Evolutionary conservation across 2,797 vertebrate species (phyloP).

Genomic region (Peromyscus eremicus): DNA sequence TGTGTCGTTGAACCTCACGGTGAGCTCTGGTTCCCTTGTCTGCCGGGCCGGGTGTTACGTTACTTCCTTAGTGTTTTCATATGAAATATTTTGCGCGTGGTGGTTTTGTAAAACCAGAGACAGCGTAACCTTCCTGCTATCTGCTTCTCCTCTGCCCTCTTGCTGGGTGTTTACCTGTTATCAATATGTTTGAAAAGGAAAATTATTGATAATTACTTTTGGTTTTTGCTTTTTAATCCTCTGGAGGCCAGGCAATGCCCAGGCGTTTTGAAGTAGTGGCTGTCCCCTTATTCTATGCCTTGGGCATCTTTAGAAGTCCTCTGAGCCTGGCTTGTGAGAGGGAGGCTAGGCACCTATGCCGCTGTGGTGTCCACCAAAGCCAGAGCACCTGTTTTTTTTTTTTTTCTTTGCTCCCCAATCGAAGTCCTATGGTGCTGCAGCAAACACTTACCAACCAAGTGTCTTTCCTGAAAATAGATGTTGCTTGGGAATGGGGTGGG

Average conservation of each 20-base stretch:
- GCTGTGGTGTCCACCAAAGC: not conserved
- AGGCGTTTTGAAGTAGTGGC: not conserved
- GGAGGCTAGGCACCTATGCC: fast-evolving
- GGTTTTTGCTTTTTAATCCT: not conserved
- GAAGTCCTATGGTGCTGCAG: not conserved
- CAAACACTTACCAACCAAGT: not conserved
- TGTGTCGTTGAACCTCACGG: not conserved
- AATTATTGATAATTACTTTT: not conserved
- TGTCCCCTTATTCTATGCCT: not conserved
- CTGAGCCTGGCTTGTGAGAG: not conserved
- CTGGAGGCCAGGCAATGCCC: not conserved
- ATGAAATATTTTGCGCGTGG: not conserved
- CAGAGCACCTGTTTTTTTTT: not conserved
- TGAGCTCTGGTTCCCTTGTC: not conserved
- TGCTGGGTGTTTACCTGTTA: not conserved
- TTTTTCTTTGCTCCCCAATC: not conserved
- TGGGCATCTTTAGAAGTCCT: not conserved
- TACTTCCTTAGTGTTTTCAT: not conserved
- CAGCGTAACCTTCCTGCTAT: not conserved
- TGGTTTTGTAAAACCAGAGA: not conserved
- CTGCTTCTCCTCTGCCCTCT: not conserved
- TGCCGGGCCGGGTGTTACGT: not conserved
- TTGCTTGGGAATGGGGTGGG: not conserved
- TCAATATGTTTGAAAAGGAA: not conserved
- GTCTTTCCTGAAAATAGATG: not conserved